phyloP scores from a whole-genome alignment of 1,140 invertebrate genomes.

The Papilio machaon region DNA sequence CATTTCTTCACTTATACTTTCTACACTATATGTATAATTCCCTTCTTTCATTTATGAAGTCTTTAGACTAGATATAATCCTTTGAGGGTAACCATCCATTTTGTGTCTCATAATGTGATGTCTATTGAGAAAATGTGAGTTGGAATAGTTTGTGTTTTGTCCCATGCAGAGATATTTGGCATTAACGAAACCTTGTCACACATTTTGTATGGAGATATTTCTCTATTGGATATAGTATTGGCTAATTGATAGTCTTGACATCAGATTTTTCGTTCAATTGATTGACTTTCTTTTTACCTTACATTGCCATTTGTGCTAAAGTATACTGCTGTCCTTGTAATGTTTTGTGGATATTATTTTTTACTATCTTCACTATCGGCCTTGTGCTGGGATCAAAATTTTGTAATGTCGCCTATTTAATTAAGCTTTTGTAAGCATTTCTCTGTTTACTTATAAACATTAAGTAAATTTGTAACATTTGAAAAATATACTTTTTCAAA shows the following conservation, averaged over 20 bases:
- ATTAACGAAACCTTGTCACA: not conserved
- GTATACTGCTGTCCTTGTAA: not conserved
- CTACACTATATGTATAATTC: too few species aligned
- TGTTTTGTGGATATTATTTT: not conserved
- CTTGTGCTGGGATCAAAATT: not conserved
- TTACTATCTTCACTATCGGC: not conserved
- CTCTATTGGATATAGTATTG: not conserved
- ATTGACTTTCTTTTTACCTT: not conserved
- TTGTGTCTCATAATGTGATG: too few species aligned
- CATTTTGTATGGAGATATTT: too few species aligned
- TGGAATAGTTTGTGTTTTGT: not conserved
- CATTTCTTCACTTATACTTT: too few species aligned
- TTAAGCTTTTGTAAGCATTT: conserved; percentile 4
- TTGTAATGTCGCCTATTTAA: not conserved
- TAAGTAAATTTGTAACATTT: not conserved
- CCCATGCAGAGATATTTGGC: not conserved
- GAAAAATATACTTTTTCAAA: not conserved
- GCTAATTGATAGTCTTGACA: not conserved
- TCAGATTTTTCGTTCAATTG: not conserved
- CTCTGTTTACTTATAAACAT: not conserved
- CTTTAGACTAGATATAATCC: not conserved
- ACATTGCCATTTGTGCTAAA: not conserved
- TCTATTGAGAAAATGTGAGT: not conserved
- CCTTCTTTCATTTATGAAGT: too few species aligned
- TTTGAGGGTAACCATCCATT: too few species aligned